A percentile compares a stretch with the other conserved stretches of the same genome.
These are phyloP conservation scores for Leptobrachium ailaonicum DNA, from an alignment of 2,113 vertebrate genomes.

Conservation along the genomic window DNA sequence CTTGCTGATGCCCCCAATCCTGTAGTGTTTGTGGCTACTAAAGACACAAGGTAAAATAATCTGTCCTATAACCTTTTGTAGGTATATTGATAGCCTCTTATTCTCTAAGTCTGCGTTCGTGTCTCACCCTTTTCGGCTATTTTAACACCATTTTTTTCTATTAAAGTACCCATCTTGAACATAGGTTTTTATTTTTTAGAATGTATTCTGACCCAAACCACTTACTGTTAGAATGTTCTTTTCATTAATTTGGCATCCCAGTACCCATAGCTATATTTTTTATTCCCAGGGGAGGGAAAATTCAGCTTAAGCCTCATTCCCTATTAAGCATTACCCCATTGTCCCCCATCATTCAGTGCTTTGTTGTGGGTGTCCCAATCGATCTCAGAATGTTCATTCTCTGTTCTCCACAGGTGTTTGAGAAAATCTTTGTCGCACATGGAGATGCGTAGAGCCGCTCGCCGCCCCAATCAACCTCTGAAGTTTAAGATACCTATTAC, in stretches of 20 bases:
- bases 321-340: no score
- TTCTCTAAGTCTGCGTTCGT: background rate
- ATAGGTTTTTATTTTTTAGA: no score
- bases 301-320: no score
- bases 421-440: slow-evolving; percentile 88
- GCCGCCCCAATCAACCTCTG: slow-evolving; percentile 83
- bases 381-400: background rate
- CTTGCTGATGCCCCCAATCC: slow-evolving; percentile 90
- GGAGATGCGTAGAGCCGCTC: slow-evolving; percentile 86
- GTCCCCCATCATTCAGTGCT: no score
- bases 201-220: no score
- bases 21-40: slow-evolving; percentile 91
- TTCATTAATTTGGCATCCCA: no score
- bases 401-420: slow-evolving; percentile 70
- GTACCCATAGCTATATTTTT: no score
- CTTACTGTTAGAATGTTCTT: no score
- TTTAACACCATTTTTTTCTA: no score
- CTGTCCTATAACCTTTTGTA: background rate
- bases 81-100: background rate
- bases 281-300: no score
- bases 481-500: slow-evolving; percentile 72
- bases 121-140: no score
- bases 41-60: slow-evolving; percentile 72
- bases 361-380: background rate
- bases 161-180: no score